A percentile compares a stretch with the other conserved stretches of the same genome.
phyloP scores from a whole-genome alignment of 2,113 vertebrate genomes.

The Columba janthina region DNA sequence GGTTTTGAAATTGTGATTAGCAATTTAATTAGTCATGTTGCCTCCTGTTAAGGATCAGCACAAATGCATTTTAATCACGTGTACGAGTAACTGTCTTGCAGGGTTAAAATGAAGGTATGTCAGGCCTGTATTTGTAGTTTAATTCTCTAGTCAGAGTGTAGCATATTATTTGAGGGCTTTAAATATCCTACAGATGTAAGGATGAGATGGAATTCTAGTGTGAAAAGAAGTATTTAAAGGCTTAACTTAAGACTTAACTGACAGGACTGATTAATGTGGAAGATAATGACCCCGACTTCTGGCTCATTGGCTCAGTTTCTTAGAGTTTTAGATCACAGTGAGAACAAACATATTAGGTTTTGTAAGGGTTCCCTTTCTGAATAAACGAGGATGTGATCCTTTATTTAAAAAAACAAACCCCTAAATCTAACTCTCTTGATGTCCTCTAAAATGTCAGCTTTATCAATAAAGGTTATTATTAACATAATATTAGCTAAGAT shows the following conservation, averaged over 20 bases:
- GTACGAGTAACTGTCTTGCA: neutral
- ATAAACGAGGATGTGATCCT: neutral
- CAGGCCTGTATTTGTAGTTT: neutral
- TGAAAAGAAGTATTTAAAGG: slow-evolving; percentile 70
- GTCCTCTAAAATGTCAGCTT: neutral
- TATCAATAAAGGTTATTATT: neutral
- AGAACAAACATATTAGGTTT: neutral
- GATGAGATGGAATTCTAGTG: slow-evolving; percentile 50
- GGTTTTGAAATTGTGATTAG: neutral
- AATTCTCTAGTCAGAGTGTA: neutral
- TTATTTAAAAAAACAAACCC: neutral
- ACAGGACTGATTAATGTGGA: slow-evolving; percentile 46
- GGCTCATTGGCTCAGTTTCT: slow-evolving; percentile 55
- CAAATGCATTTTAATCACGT: neutral
- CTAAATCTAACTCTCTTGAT: neutral
- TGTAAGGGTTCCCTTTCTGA: too few species aligned
- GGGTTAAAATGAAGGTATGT: neutral
- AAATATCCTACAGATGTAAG: slow-evolving; percentile 4
- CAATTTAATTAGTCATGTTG: neutral
- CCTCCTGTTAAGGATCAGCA: neutral
- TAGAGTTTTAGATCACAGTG: slow-evolving; percentile 1
- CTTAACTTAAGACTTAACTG: slow-evolving; percentile 63
- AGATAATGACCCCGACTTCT: slow-evolving; percentile 55
- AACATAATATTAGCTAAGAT: neutral
- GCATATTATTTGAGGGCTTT: neutral